Percentiles rank a stretch among this genome's conserved stretches.
Conservation (phyloP, 2,113 vertebrate genomes). For the Lathamus discolor region DNA sequence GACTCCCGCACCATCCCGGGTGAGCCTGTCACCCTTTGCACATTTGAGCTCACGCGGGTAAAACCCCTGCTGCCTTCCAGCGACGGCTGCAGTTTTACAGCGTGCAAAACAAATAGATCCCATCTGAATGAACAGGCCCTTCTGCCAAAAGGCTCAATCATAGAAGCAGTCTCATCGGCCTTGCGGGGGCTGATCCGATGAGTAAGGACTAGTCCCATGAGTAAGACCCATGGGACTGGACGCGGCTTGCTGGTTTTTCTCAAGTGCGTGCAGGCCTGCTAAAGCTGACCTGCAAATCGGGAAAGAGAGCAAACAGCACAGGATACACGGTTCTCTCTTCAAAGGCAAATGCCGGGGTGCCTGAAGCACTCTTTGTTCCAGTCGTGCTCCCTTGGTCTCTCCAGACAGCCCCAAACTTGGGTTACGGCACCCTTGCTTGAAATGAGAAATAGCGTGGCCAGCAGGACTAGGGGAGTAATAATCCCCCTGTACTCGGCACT, state of each 20-base stretch:
- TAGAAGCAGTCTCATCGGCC: neutral
- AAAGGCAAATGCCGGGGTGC: neutral
- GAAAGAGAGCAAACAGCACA: neutral
- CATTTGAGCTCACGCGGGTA: rapidly evolving
- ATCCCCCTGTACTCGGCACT: neutral
- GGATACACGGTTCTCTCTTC: neutral
- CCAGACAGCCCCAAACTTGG: neutral
- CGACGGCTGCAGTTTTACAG: neutral
- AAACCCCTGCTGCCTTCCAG: neutral
- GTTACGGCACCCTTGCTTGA: neutral
- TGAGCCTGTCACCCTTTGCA: neutral
- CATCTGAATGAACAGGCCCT: neutral
- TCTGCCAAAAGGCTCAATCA: conserved; percentile 16
- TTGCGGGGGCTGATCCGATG: neutral
- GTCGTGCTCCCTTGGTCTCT: neutral
- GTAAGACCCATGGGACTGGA: conserved; percentile 52
- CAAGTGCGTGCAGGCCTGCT: conserved; percentile 27
- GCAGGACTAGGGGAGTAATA: neutral
- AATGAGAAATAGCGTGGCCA: neutral
- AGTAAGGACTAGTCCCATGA: conserved; percentile 47
- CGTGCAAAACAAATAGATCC: neutral
- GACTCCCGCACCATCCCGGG: neutral
- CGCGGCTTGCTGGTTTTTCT: conserved; percentile 1
- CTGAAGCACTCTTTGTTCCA: neutral
- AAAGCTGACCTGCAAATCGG: conserved; percentile 32